Percentiles rank a stretch among this genome's conserved stretches.
These are phyloP conservation scores for Netta rufina DNA, from an alignment of 2,797 vertebrate species.

Conservation along the genomic window DNA sequence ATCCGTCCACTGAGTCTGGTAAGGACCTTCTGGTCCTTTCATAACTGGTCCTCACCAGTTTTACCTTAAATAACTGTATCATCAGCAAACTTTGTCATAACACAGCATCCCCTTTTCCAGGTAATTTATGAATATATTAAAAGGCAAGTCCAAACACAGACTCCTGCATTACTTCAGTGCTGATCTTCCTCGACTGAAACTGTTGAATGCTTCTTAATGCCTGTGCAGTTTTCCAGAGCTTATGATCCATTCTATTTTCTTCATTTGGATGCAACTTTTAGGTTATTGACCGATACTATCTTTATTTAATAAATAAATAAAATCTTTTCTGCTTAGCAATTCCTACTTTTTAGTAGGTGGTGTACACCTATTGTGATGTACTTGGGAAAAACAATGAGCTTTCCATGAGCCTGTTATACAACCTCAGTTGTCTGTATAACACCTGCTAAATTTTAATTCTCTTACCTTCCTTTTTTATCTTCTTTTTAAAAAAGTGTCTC, in stretches of 20 bases:
- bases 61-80: background rate
- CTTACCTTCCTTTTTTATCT: fast-evolving
- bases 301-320: background rate
- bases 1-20: background rate
- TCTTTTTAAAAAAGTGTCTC: fast-evolving
- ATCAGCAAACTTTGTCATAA: background rate
- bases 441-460: background rate
- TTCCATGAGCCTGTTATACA: background rate
- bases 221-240: background rate
- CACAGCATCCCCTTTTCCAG: background rate
- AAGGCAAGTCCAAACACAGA: background rate
- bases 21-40: background rate
- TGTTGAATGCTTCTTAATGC: background rate
- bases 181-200: background rate
- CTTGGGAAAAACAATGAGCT: fast-evolving
- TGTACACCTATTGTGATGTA: background rate
- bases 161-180: background rate
- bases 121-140: background rate
- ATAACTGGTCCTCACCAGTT: background rate
- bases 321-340: background rate
- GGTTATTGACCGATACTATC: background rate
- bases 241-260: background rate
- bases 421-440: background rate
- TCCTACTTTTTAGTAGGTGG: background rate
- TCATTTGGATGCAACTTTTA: background rate